Base-by-base conservation (phyloP, 2,888 invertebrate species). In the Drosophila falleni region DNA sequence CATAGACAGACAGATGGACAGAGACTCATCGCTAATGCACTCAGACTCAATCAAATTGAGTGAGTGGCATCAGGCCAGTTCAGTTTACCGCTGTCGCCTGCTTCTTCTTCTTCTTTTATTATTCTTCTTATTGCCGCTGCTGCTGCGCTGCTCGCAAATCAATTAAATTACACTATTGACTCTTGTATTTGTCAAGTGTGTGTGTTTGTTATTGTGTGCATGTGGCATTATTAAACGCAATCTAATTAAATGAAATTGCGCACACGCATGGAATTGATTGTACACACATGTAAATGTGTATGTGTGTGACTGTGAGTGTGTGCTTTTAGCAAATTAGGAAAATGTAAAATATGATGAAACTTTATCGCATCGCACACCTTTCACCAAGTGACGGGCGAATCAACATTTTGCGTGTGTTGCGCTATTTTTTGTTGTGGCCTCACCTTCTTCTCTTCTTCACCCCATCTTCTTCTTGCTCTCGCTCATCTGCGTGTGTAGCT, bases 271-370 rank as follows among this genome's bases (percentile, higher is more conserved):
- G 15, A 56, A 58, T 65, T 65, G 66, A 77, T 67, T 75, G 60
- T 23, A 31, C n/a, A 44, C 31, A 16, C 47, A 29, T 31, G 39
- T 37, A 23, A 60, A 44, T 49, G 49, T 68, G 69, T 68, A 35
- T 29, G 29, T 29, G 29, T 29, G 29, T 29, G 29, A 5, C 8
- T 59, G 51, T 29, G 29, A 5, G 29, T 59, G 51, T 71, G 53
- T 71, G 87, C 87, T 84, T 84, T 84, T 84, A 84, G 84, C 78
- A 87, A 84, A 87, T 84, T 84, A 87, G 67, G 78, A 84, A 84
- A 87, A 84, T 84, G 83, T 83, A 79, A 84, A 84, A 87, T 84
- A 87, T 81, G 70, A 86, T 76, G 81, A 79, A 74, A 75, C 73
- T 84, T 79, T 77, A 86, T 84, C 81, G 66, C 83, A 67, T 68